These are phyloP conservation scores for Mionectes macconnelli DNA, from an alignment of 2,113 vertebrate genomes.

Conservation along the genomic window DNA sequence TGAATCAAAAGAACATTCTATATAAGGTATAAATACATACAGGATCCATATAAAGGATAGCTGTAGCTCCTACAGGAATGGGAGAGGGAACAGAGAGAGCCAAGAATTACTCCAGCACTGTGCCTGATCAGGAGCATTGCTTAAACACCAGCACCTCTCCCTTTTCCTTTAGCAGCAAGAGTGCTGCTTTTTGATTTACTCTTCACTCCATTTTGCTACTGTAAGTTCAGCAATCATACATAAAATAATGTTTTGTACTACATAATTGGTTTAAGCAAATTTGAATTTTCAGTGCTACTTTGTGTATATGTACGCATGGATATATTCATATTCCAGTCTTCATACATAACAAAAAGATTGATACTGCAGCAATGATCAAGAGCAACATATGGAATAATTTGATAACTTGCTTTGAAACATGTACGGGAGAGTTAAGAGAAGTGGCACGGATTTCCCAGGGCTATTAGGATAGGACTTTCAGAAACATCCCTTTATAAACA, in stretches of 20 bases:
- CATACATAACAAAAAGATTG: neutral
- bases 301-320: neutral
- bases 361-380: neutral
- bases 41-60: neutral
- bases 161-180: neutral
- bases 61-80: neutral
- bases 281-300: neutral
- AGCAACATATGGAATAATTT: neutral
- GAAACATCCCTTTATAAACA: neutral
- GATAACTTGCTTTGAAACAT: neutral
- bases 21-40: neutral
- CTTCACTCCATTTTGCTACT: neutral
- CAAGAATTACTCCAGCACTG: neutral
- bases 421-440: neutral
- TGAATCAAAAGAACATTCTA: neutral
- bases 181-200: neutral
- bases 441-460: neutral
- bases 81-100: neutral
- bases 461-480: neutral
- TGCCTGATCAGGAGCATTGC: neutral
- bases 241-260: neutral
- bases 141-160: neutral
- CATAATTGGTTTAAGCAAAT: neutral
- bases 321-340: neutral
- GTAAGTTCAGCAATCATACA: neutral